Evolutionary conservation across 2,113 vertebrate genomes (phyloP).

Genomic region (Pristiophorus japonicus): DNA sequence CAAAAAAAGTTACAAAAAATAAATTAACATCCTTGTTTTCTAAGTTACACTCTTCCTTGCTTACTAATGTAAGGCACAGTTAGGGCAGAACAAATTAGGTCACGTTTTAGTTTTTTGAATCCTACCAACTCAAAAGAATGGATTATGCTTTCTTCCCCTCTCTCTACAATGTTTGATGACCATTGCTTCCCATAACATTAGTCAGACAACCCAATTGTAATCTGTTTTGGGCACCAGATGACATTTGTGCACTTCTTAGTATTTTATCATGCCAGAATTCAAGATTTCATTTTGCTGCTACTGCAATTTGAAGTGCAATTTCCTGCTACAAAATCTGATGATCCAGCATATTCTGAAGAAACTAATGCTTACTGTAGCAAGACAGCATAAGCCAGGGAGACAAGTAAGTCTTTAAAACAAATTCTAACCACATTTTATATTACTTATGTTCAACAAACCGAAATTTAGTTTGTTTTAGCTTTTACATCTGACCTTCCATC

Average conservation of each 20-base stretch:
- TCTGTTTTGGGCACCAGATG: conserved; percentile 20
- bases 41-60: not conserved
- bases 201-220: conserved; percentile 20
- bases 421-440: conserved; percentile 20
- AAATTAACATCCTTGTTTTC: not conserved
- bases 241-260: conserved; percentile 34
- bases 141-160: conserved; percentile 3
- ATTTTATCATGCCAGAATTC: conserved; percentile 35
- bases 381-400: not conserved
- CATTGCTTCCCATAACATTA: conserved; percentile 1
- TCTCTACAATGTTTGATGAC: not conserved
- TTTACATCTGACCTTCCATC: not conserved
- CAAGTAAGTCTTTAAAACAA: conserved; percentile 2
- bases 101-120: not conserved
- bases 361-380: conserved; percentile 16
- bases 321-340: conserved; percentile 18
- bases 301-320: conserved; percentile 34
- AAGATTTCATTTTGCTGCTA: conserved; percentile 26
- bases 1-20: not conserved
- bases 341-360: conserved; percentile 11
- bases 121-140: not conserved
- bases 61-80: not conserved
- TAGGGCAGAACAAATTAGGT: conserved; percentile 12
- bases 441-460: not conserved
- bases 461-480: not conserved